These are phyloP conservation scores for Melikaiella ostensackeni DNA, from an alignment of 2,888 invertebrate species.

Conservation along the genomic window DNA sequence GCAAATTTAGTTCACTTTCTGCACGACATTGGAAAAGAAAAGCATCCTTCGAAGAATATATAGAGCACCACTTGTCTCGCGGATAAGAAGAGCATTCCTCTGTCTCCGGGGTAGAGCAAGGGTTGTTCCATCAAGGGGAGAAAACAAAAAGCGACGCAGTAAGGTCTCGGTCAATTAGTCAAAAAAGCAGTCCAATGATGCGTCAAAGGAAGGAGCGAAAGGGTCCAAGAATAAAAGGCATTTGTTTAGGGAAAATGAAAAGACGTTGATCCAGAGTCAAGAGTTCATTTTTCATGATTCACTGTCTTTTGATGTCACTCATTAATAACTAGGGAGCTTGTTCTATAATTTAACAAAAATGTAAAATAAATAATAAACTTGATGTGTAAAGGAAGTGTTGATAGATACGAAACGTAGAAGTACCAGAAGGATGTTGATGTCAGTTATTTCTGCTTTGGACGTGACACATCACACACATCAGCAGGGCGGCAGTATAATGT, in stretches of 20 bases:
- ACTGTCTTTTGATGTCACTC: background rate
- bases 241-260: conserved; percentile 3
- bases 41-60: conserved; percentile 47
- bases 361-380: background rate
- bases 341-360: too few species aligned
- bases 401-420: background rate
- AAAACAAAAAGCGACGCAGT: conserved; percentile 17
- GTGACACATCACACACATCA: background rate
- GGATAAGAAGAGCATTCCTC: conserved; percentile 54
- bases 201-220: conserved; percentile 16
- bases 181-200: conserved; percentile 3
- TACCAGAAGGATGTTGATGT: conserved; percentile 4
- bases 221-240: conserved; percentile 10
- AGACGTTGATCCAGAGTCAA: background rate
- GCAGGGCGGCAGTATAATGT: background rate
- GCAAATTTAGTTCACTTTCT: conserved; percentile 55
- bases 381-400: background rate
- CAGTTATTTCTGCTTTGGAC: background rate
- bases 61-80: conserved; percentile 38
- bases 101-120: conserved; percentile 46
- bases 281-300: conserved; percentile 10
- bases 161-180: conserved; percentile 32
- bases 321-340: background rate
- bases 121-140: conserved; percentile 16
- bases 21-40: conserved; percentile 45